Percentiles rank a stretch among this genome's conserved stretches.
phyloP scores from a whole-genome alignment of 2,888 invertebrate genomes.

The Capitulum mitella region DNA sequence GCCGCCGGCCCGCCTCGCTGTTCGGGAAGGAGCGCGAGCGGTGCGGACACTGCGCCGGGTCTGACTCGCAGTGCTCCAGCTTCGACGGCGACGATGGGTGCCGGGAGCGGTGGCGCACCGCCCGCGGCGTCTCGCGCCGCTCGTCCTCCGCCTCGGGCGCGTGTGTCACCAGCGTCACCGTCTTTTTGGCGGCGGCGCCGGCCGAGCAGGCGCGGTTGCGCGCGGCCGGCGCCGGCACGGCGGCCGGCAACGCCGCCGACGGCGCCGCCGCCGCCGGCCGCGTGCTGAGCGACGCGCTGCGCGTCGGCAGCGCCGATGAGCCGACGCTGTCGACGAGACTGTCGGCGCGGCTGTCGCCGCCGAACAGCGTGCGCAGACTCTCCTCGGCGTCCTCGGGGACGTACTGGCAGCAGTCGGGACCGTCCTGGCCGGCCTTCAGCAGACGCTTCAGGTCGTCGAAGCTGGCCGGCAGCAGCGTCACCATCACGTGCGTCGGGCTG shows the following conservation, averaged over 20 bases:
- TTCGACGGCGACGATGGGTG: conserved; percentile 10
- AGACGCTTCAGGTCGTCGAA: conserved; percentile 45
- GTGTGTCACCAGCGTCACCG: conserved; percentile 21
- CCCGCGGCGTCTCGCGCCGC: neutral
- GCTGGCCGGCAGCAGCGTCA: conserved; percentile 59
- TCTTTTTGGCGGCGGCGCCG: conserved; percentile 18
- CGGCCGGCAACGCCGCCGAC: neutral
- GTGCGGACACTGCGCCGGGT: conserved; percentile 12
- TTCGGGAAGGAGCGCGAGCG: conserved; percentile 22
- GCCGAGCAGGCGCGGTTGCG: conserved; percentile 3
- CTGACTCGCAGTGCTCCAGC: conserved; percentile 12
- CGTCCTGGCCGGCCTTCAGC: conserved; percentile 19
- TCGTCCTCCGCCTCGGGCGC: neutral
- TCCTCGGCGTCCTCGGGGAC: conserved; percentile 23
- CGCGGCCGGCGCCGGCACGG: neutral
- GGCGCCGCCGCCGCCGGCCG: neutral
- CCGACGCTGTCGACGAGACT: neutral
- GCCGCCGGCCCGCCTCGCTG: conserved; percentile 21
- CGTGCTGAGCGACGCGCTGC: conserved; percentile 8
- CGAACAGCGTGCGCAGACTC: neutral
- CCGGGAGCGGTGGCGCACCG: neutral
- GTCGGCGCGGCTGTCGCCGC: neutral
- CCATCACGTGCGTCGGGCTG: conserved; percentile 54
- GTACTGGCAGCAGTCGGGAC: conserved; percentile 30
- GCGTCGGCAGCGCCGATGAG: neutral